Evolutionary conservation across 2,888 invertebrate species (phyloP).

Genomic region (Agriopis marginaria): DNA sequence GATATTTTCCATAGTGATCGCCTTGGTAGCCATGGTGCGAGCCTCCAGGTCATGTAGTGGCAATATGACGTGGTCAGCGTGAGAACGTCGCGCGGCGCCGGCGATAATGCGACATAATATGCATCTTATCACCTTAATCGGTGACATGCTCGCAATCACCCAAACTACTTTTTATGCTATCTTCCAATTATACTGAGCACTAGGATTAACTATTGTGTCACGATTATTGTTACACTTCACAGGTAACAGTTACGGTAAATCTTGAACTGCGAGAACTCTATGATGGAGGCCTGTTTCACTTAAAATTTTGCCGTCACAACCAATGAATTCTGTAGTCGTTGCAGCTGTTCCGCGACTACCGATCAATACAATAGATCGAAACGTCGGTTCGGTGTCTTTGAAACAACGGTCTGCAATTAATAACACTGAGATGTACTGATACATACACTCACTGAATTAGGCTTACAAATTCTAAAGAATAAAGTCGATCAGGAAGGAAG

Average conservation of each 20-base stretch:
- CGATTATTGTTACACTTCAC: not conserved
- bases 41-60: slow-evolving; percentile 32
- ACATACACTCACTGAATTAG: too few relatives aligned
- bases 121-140: slow-evolving; percentile 70
- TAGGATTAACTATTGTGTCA: slow-evolving; percentile 10
- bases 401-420: too few relatives aligned
- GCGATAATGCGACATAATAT: slow-evolving; percentile 67
- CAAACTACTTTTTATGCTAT: slow-evolving; percentile 59
- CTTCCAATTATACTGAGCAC: slow-evolving; percentile 32
- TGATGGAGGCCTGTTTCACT: not conserved
- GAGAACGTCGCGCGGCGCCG: slow-evolving; percentile 53
- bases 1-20: slow-evolving; percentile 89
- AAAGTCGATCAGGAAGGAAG: too few relatives aligned
- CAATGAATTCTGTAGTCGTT: too few relatives aligned
- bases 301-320: not conserved
- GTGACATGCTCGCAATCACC: slow-evolving; percentile 73
- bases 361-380: not conserved
- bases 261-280: not conserved
- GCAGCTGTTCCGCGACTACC: not conserved
- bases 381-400: not conserved
- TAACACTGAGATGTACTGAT: too few relatives aligned
- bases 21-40: slow-evolving; percentile 64
- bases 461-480: too few relatives aligned
- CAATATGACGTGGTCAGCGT: slow-evolving; percentile 41
- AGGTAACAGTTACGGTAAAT: not conserved